A percentile compares a stretch with the other conserved stretches of the same genome.
Conservation (phyloP, 2,113 vertebrate species). For the Lynx canadensis region DNA sequence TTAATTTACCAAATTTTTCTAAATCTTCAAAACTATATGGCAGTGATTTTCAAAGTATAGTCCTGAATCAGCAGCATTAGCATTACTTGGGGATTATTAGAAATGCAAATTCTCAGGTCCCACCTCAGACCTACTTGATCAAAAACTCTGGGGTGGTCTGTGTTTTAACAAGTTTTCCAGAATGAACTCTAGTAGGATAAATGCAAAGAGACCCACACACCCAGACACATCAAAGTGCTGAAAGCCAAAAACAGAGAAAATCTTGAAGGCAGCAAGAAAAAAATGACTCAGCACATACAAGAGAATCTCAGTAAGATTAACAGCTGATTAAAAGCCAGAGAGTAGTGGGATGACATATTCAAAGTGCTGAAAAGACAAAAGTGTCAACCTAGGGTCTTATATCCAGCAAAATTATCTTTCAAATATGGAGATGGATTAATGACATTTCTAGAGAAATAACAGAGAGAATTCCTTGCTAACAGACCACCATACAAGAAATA, state of each 20-base stretch:
- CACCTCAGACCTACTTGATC: background rate
- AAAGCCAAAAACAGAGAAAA: background rate
- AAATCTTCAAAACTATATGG: slow-evolving; percentile 21
- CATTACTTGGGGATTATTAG: background rate
- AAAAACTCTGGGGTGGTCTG: background rate
- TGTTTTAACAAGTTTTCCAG: slow-evolving; percentile 4
- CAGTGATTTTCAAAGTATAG: background rate
- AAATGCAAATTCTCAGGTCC: background rate
- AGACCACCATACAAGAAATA: background rate
- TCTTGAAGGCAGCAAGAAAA: background rate
- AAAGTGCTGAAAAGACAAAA: background rate
- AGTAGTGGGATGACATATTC: background rate
- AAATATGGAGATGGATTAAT: background rate
- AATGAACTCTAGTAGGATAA: background rate
- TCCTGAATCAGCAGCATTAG: background rate
- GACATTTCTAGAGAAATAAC: background rate
- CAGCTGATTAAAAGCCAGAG: background rate
- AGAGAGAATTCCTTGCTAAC: background rate
- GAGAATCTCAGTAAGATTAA: background rate
- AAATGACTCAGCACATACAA: background rate
- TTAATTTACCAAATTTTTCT: background rate
- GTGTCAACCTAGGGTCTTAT: background rate
- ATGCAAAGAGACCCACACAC: background rate
- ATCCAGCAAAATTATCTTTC: background rate
- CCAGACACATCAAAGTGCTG: background rate